These are phyloP conservation scores for Hipparchia sbordonii DNA, from an alignment of 2,888 invertebrate species.

Conservation along the genomic window DNA sequence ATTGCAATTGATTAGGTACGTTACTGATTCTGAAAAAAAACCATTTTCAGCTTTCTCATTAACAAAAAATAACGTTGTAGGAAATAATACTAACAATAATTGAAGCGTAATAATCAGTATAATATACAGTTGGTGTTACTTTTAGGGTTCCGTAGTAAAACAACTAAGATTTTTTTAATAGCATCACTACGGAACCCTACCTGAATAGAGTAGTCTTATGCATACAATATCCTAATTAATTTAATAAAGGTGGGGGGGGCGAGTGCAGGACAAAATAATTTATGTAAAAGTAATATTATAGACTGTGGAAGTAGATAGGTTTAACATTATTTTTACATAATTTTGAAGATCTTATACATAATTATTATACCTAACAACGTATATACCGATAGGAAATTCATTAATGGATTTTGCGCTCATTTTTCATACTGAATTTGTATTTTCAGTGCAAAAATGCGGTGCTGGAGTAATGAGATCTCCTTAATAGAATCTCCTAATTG, in stretches of 20 bases:
- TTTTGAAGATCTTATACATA: too few relatives aligned
- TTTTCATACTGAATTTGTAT: not conserved
- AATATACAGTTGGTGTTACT: conserved; percentile 26
- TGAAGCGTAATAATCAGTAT: conserved; percentile 39
- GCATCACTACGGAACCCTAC: too few relatives aligned
- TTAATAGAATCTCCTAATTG: not conserved
- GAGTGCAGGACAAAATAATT: not conserved
- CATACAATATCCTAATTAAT: not conserved
- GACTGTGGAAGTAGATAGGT: not conserved
- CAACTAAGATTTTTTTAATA: not conserved
- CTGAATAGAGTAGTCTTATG: not conserved
- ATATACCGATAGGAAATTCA: too few relatives aligned
- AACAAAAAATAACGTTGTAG: too few relatives aligned
- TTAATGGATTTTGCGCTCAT: too few relatives aligned
- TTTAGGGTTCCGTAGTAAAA: conserved; percentile 17
- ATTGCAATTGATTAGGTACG: too few relatives aligned
- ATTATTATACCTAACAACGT: too few relatives aligned
- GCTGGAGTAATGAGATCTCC: not conserved
- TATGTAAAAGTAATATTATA: not conserved
- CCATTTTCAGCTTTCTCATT: too few relatives aligned
- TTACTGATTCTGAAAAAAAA: too few relatives aligned
- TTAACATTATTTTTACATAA: too few relatives aligned
- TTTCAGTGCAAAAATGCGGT: not conserved
- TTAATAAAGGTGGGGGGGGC: conserved; percentile 12
- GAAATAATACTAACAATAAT: conserved; percentile 34